A percentile compares a stretch with the other conserved stretches of the same genome.
phyloP scores from a whole-genome alignment of 2,113 vertebrate genomes.

The Corapipo altera region DNA sequence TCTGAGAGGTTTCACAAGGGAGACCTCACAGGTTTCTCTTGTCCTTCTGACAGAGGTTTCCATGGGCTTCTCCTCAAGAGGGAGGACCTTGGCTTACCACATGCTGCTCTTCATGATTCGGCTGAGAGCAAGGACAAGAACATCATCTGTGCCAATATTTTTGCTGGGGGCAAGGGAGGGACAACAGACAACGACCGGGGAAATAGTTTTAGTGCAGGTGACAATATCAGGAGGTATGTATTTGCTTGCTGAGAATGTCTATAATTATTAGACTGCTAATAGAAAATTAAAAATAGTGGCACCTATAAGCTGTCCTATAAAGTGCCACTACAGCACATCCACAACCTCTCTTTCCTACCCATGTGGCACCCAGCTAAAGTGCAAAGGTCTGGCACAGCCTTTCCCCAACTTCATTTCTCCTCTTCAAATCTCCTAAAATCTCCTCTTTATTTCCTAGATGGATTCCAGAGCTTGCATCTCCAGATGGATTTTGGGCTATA shows the following conservation, averaged over 20 bases:
- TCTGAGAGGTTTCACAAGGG: background rate
- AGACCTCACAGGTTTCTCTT: background rate
- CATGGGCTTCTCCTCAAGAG: background rate
- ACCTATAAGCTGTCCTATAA: background rate
- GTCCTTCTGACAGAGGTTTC: background rate
- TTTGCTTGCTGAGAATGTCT: background rate
- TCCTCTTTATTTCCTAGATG: background rate
- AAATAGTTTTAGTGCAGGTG: background rate
- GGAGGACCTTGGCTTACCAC: background rate
- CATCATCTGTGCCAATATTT: background rate
- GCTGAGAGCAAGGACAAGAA: background rate
- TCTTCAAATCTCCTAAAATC: background rate
- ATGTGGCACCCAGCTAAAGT: background rate
- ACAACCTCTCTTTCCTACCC: background rate
- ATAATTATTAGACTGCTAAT: background rate
- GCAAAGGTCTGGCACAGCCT: background rate
- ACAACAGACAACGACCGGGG: background rate
- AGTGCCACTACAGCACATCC: background rate
- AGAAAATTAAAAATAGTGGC: background rate
- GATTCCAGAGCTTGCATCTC: background rate
- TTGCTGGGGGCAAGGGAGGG: background rate
- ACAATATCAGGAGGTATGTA: background rate
- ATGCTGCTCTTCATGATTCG: fast-evolving
- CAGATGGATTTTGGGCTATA: background rate
- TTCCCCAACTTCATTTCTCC: background rate